Conservation (phyloP, 2,113 vertebrate species). For the Callithrix jacchus region DNA sequence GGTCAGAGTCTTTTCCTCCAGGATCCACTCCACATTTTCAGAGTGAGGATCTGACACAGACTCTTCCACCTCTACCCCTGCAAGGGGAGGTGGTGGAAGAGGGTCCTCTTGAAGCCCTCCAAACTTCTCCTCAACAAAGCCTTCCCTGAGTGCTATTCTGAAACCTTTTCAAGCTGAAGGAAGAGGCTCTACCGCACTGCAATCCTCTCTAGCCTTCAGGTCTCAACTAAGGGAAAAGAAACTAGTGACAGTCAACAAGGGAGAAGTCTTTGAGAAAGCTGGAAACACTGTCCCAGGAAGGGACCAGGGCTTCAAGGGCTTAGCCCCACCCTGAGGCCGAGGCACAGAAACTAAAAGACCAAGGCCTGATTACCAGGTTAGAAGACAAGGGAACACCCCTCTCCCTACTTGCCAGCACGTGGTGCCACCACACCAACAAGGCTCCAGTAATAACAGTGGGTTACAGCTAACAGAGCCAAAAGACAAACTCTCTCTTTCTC, state of each 20-base stretch:
- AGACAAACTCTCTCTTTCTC: background rate
- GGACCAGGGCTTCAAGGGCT: background rate
- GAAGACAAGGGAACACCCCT: background rate
- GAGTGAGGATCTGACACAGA: background rate
- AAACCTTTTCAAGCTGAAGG: background rate
- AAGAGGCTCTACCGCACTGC: background rate
- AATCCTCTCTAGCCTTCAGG: background rate
- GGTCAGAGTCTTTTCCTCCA: background rate
- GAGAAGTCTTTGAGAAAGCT: background rate
- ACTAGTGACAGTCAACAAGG: background rate
- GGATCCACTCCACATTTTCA: background rate
- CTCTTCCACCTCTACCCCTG: background rate
- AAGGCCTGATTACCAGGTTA: background rate
- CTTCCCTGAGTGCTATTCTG: background rate
- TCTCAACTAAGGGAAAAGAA: background rate
- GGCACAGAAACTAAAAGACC: background rate
- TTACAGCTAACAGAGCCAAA: background rate
- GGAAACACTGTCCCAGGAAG: background rate
- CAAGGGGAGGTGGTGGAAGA: background rate
- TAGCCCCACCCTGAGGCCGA: rapidly evolving
- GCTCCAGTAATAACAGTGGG: background rate
- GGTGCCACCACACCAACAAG: background rate
- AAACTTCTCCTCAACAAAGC: background rate
- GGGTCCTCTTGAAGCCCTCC: background rate
- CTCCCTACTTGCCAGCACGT: background rate